Evolutionary conservation across 2,113 vertebrate genomes (phyloP), one percentile per base, ranked within the genome.

Genomic region (Cyanoliseus patagonus): DNA sequence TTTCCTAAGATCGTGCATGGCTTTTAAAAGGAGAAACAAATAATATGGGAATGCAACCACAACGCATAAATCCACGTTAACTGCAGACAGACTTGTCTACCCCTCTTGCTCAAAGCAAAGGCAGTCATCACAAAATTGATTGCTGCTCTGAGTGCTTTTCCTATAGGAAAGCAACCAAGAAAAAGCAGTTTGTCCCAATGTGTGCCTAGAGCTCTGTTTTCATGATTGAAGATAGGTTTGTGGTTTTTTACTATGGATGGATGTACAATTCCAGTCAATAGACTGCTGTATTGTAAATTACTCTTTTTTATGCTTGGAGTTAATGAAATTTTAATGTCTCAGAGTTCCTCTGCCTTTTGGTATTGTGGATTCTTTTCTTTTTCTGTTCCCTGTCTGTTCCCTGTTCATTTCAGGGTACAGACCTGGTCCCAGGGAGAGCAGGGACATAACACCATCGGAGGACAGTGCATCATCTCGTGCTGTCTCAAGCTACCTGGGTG

Each of bases 21-120:
- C 39, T 92, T 96, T 88, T 84, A 64, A 92, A 81, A 70, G 61
- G 33, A 85, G n/a, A 25, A 55, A n/a, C 27, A 68, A 47, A 64
- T 28, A 44, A 46, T 6, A 39, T 4, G 30, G 11, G 83, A 68
- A 75, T 3, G 14, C 39, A 83, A 31, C 10, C 41, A 52, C 0
- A 9, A 27, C 41, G 80, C 57, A 90, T 91, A 88, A 95, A 95
- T 94, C 81, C 94, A 39, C 77, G 46, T 62, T 94, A 96, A 92
- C 62, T 76, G 74, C 86, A 76, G 92, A 81, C 30, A 85, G 70
- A 49, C 49, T 86, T 61, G 64, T 84, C 76, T 64, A 16, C 11
- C 28, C 61, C 37, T 88, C 61, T 77, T 80, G 73, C 83, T 74
- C 67, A 63, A 61, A 91, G 80, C 46, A 80, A 95, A 61, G 6